phyloP scores from a whole-genome alignment of 1,140 invertebrate species.

The Drosophila arizonae region DNA sequence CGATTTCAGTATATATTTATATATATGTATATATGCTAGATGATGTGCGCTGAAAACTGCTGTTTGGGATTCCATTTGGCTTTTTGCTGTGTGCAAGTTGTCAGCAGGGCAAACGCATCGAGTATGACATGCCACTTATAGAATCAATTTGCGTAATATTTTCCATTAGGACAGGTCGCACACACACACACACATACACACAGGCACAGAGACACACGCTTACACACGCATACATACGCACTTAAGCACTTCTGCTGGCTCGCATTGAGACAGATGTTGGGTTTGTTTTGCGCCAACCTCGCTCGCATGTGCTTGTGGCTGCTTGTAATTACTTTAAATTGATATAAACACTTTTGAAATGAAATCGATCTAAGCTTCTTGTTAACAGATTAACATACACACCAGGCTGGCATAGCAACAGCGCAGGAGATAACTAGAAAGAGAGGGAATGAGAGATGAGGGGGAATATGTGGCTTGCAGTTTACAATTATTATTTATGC shows the following conservation, averaged over 20 bases:
- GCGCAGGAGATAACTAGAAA: not conserved
- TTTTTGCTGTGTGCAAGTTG: slow-evolving; percentile 25
- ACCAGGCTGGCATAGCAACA: slow-evolving; percentile 6
- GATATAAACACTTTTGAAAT: slow-evolving; percentile 80
- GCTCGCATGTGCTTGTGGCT: slow-evolving; percentile 64
- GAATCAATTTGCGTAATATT: slow-evolving; percentile 64
- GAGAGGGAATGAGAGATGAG: not conserved
- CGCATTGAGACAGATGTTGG: slow-evolving; percentile 23
- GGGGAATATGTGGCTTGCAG: slow-evolving; percentile 48
- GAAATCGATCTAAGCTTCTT: slow-evolving; percentile 81
- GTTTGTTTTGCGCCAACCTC: slow-evolving; percentile 46
- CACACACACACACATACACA: slow-evolving; percentile 10
- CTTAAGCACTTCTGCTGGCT: slow-evolving; percentile 14
- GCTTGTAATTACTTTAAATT: slow-evolving; percentile 81
- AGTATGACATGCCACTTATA: slow-evolving; percentile 48
- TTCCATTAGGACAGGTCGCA: slow-evolving; percentile 39
- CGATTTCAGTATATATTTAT: not conserved
- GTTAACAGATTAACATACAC: slow-evolving; percentile 78
- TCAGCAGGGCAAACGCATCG: slow-evolving; percentile 30
- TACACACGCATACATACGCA: not conserved
- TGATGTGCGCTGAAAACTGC: slow-evolving; percentile 4
- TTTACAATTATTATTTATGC: slow-evolving; percentile 78
- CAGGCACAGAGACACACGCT: slow-evolving; percentile 2
- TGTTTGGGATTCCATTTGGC: slow-evolving; percentile 23
- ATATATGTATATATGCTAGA: not conserved